Conservation (phyloP, 2,113 vertebrate genomes). For the Callocephalon fimbriatum region DNA sequence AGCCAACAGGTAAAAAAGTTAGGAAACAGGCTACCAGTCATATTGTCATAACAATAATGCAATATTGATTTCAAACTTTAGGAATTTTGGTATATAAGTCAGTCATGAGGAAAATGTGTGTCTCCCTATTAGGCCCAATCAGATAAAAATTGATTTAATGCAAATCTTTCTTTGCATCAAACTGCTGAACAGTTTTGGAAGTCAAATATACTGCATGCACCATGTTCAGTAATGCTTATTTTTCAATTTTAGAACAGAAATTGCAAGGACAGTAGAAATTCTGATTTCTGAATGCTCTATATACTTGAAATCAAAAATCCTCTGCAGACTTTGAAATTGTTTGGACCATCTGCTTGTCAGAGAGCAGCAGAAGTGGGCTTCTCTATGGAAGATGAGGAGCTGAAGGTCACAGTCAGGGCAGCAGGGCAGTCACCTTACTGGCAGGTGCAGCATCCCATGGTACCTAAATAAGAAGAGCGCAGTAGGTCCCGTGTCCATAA, state of each 20-base stretch:
- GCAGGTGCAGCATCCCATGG: background rate
- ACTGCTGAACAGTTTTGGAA: background rate
- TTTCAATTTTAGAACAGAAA: background rate
- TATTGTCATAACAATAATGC: background rate
- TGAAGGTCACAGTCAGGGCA: background rate
- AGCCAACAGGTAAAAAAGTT: background rate
- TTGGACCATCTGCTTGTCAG: background rate
- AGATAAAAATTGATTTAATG: background rate
- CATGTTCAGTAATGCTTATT: background rate
- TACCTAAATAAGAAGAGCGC: background rate
- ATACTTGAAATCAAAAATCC: background rate
- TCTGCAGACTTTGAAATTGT: background rate
- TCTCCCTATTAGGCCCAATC: background rate
- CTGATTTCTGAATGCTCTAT: background rate
- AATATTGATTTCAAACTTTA: background rate
- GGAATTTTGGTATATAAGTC: background rate
- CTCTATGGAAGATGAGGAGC: background rate
- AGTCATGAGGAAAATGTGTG: background rate
- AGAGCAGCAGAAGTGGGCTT: background rate
- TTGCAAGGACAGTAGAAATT: background rate
- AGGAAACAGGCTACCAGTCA: background rate
- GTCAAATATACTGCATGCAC: background rate
- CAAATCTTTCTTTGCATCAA: background rate
- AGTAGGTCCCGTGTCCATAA: background rate
- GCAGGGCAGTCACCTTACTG: accelerated